Conservation (phyloP, 1,140 invertebrate species). For the Geopemphigus sp. region DNA sequence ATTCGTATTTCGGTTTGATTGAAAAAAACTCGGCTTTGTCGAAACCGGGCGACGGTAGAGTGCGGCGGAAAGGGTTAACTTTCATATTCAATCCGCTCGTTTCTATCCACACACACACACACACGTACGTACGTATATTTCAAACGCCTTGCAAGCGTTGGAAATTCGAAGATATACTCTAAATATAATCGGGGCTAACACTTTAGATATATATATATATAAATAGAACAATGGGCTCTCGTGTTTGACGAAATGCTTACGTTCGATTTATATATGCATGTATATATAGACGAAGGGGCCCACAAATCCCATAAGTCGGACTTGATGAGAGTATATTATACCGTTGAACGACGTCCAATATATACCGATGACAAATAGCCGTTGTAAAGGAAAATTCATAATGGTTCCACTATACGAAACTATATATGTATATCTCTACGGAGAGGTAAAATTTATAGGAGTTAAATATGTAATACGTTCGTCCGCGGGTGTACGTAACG, state of each 20-base stretch:
- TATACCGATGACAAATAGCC: slow-evolving; percentile 39
- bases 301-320: slow-evolving; percentile 41
- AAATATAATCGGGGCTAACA: slow-evolving; percentile 7
- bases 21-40: slow-evolving; percentile 25
- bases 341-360: slow-evolving; percentile 15
- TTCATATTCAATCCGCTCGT: slow-evolving; percentile 12
- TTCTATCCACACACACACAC: not conserved
- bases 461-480: slow-evolving; percentile 33
- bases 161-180: not conserved
- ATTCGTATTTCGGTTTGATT: slow-evolving; percentile 21
- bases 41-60: not conserved
- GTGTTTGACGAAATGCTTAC: slow-evolving; percentile 47
- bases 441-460: not conserved
- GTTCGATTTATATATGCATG: not conserved
- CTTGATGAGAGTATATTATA: slow-evolving; percentile 32
- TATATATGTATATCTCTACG: not conserved
- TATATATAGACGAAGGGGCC: not conserved
- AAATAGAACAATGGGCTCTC: not conserved
- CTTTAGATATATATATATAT: not conserved
- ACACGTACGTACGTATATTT: not conserved
- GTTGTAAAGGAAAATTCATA: slow-evolving; percentile 33
- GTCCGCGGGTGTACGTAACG: slow-evolving; percentile 21
- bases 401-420: not conserved
- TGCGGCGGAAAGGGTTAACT: not conserved
- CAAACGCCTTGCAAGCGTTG: not conserved